Conservation (phyloP, 2,113 vertebrate species). For the Epinephelus cyanopodus region DNA sequence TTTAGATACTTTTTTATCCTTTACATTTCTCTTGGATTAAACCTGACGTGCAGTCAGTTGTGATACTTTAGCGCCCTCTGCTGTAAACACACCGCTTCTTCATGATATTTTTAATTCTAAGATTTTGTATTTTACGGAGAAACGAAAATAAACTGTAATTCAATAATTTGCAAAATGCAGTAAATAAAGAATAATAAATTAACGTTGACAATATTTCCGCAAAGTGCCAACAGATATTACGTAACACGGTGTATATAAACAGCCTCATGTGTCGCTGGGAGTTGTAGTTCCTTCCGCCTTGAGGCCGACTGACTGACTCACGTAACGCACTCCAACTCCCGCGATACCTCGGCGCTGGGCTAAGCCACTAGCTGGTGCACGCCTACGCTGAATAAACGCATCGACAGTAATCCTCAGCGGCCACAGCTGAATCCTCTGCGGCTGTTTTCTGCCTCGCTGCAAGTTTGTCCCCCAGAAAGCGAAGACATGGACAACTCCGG, state of each 20-base stretch:
- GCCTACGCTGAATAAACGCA: constrained; percentile 77
- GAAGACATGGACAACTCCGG: constrained; percentile 91
- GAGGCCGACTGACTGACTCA: rapidly evolving
- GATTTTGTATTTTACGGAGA: neutral
- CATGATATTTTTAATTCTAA: neutral
- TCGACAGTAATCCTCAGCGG: constrained; percentile 80
- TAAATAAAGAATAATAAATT: neutral
- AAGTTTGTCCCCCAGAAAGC: constrained; percentile 14
- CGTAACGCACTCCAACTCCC: constrained; percentile 74
- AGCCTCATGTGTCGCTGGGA: constrained; percentile 25
- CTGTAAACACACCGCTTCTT: constrained; percentile 6
- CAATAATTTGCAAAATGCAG: neutral
- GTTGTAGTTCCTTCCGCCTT: constrained; percentile 65
- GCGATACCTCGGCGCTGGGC: constrained; percentile 9
- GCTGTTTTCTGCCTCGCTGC: constrained; percentile 16
- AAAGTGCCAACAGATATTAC: constrained; percentile 11
- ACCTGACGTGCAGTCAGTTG: neutral
- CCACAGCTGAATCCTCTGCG: constrained; percentile 61
- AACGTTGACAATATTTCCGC: neutral
- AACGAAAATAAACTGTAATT: neutral
- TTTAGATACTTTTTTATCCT: too few species aligned
- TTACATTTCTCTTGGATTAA: too few species aligned
- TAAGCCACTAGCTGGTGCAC: constrained; percentile 57
- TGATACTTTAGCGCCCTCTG: constrained; percentile 35
- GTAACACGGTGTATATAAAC: constrained; percentile 5